Base-by-base conservation (phyloP, 1,140 invertebrate species). In the Pseudomyrmex dendroicus region DNA sequence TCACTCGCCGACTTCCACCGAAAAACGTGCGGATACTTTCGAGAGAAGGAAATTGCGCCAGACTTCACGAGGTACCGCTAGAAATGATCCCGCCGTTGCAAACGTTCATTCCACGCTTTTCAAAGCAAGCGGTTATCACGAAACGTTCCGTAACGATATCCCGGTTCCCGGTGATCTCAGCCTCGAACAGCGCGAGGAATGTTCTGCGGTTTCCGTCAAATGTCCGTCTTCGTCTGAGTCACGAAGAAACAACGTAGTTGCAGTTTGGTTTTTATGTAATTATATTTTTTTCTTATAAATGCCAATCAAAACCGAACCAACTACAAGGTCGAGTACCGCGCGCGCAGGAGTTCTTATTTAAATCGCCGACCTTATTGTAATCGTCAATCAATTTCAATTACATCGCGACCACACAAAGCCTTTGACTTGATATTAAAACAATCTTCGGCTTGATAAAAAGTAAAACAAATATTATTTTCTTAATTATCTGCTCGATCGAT, bases 71-170 rank as follows among this genome's bases (percentile, higher is more conserved):
- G 56, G 57, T 86, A 84, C 86, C 85, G 86, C 73, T 84, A 86
- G 57, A 5, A 72, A 54, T 25, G 67, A 83, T 59, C 17, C 54
- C 44, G 63, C 48, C 52, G 52, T 86, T 83, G 67, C 74, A 61
- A 85, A 66, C 46, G 25, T 63, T 2, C 59, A 22, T 86, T 84
- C 68, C 68, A 84, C 54, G 85, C 20, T 87, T 73, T 80, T 84
- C 85, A 83, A 87, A 73, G 52, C 68, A 68, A 80, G 54, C 56
- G 73, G 86, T 87, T 87, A 87, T 80, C 48, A 67, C 63, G 82
- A 54, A 54, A n/a, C 46, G 68, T 68, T 84, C 82, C 82, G 67
- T 74, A 72, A 86, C 67, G 57, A 61, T 63, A 73, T 63, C 48
- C 67, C 46, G 52, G 59, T 85, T 85, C 83, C 56, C 83, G 86